Evolutionary conservation across 2,113 vertebrate genomes (phyloP).

Genomic region (Colinus virginianus): DNA sequence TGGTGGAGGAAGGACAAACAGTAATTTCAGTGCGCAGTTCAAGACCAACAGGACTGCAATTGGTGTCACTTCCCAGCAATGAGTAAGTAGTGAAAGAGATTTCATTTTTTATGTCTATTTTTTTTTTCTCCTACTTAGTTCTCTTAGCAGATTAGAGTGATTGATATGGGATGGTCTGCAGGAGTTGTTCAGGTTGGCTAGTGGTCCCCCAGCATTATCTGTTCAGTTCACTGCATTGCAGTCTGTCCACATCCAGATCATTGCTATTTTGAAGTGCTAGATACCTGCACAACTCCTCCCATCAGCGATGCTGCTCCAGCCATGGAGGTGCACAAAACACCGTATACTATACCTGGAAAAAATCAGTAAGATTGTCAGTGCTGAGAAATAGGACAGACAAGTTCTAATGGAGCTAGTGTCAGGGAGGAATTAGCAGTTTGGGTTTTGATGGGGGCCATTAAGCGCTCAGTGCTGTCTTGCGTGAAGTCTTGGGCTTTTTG

Average conservation of each 20-base stretch:
- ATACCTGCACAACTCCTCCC: slow-evolving; percentile 87
- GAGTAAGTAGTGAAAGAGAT: not conserved
- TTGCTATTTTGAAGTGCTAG: not conserved
- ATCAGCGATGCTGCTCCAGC: slow-evolving; percentile 84
- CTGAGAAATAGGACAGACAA: not conserved
- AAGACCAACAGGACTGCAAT: not conserved
- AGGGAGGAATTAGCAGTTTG: not conserved
- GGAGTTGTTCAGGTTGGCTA: not conserved
- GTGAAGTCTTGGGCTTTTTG: accelerated
- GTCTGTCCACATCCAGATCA: not conserved
- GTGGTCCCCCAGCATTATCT: not conserved
- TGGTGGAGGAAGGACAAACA: not conserved
- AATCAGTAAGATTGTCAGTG: not conserved
- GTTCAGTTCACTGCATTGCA: not conserved
- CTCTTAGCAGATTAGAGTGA: not conserved
- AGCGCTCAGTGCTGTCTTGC: not conserved
- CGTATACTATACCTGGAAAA: slow-evolving; percentile 84
- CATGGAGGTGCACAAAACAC: slow-evolving; percentile 84
- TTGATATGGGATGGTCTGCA: not conserved
- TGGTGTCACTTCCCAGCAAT: not conserved
- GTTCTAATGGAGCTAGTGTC: not conserved
- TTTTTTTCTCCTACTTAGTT: not conserved
- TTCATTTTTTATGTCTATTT: not conserved
- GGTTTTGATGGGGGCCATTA: not conserved
- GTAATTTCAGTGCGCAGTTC: not conserved